Conservation (phyloP, 2,113 vertebrate species). For the Cacatua alba region DNA sequence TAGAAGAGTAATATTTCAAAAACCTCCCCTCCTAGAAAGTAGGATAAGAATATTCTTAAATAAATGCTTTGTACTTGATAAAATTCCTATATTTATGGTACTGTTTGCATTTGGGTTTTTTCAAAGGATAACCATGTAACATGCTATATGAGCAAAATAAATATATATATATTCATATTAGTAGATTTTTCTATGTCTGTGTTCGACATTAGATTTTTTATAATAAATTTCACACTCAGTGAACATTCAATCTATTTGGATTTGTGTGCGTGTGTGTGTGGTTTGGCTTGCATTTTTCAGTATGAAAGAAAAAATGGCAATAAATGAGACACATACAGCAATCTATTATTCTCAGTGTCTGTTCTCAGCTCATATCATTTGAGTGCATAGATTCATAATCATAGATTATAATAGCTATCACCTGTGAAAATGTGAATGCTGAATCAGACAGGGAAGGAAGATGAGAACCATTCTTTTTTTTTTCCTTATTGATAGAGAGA, state of each 20-base stretch:
- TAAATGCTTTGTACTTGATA: background rate
- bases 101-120: background rate
- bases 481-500: slow-evolving; percentile 12
- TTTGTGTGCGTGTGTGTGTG: slow-evolving; percentile 8
- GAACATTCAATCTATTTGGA: slow-evolving; percentile 62
- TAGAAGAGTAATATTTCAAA: slow-evolving; percentile 29
- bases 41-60: slow-evolving; percentile 21
- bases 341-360: slow-evolving; percentile 66
- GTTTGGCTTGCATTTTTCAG: slow-evolving; percentile 57
- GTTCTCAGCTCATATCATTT: slow-evolving; percentile 65
- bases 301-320: slow-evolving; percentile 60
- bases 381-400: slow-evolving; percentile 71
- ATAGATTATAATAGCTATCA: slow-evolving; percentile 74
- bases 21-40: slow-evolving; percentile 33
- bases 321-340: slow-evolving; percentile 69
- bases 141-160: slow-evolving; percentile 23
- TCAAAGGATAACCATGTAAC: background rate
- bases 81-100: background rate
- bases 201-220: slow-evolving; percentile 57
- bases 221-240: slow-evolving; percentile 62
- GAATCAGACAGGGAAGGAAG: slow-evolving; percentile 68
- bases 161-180: background rate
- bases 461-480: background rate
- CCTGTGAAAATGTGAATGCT: slow-evolving; percentile 71
- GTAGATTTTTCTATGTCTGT: background rate